Percentiles rank a stretch among this genome's conserved stretches.
phyloP scores from a whole-genome alignment of 2,888 invertebrate species.

The Drosophila vallismaia region DNA sequence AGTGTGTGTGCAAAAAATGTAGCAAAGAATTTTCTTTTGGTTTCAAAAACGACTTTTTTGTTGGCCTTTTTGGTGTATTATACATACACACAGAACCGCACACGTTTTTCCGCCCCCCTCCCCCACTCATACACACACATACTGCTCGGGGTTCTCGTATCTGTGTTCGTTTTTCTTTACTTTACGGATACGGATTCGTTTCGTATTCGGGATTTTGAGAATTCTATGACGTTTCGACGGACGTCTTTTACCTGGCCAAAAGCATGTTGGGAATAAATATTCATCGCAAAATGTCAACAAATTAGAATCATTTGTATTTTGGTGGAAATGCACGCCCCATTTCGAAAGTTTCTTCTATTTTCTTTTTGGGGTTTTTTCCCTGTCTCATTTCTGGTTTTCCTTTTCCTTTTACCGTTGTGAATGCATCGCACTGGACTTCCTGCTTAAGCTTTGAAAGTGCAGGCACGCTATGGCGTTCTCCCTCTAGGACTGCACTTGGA shows the following conservation, averaged over 20 bases:
- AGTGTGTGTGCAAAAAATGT: constrained; percentile 25
- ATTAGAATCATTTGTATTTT: constrained; percentile 21
- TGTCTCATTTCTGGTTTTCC: constrained; percentile 29
- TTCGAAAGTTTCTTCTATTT: constrained; percentile 22
- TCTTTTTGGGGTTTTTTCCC: constrained; percentile 12
- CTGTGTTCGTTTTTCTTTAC: constrained; percentile 13
- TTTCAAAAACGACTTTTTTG: constrained; percentile 41
- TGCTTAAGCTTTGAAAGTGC: constrained; percentile 51
- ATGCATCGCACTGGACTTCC: constrained; percentile 59
- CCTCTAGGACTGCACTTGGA: constrained; percentile 6
- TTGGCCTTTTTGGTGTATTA: constrained; percentile 69
- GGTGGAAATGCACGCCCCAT: constrained; percentile 30
- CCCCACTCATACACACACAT: constrained; percentile 8
- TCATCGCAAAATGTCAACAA: constrained; percentile 35
- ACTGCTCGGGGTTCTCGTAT: constrained; percentile 32
- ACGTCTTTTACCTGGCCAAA: constrained; percentile 13
- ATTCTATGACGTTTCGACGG: constrained; percentile 28
- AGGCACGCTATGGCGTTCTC: constrained; percentile 31
- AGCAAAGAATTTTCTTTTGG: constrained; percentile 39
- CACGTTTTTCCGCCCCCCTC: constrained; percentile 64
- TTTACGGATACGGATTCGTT: not conserved
- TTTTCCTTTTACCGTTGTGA: constrained; percentile 11
- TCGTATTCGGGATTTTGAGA: constrained; percentile 6
- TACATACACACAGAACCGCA: constrained; percentile 69
- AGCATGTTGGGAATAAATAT: constrained; percentile 19